phyloP scores from a whole-genome alignment of 2,113 vertebrate genomes.

The Grantiella picta region DNA sequence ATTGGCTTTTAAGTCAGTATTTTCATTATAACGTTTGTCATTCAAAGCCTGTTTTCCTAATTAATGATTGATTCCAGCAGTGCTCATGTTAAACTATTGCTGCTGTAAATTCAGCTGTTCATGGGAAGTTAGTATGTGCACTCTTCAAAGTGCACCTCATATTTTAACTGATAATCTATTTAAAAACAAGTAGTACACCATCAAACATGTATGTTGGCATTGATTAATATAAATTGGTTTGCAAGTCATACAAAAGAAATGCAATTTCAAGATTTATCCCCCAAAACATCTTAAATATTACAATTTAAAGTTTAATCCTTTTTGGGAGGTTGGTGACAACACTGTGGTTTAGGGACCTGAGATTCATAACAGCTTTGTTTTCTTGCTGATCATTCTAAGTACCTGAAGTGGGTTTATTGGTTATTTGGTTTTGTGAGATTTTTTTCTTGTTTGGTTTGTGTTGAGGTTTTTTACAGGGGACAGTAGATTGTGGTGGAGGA shows the following conservation, averaged over 20 bases:
- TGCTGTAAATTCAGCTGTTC: constrained; percentile 66
- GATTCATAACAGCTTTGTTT: not conserved
- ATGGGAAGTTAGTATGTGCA: constrained; percentile 37
- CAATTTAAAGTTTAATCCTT: not conserved
- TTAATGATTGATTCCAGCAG: constrained; percentile 27
- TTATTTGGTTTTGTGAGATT: not conserved
- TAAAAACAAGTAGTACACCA: constrained; percentile 5
- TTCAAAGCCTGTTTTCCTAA: not conserved
- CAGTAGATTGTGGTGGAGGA: not conserved
- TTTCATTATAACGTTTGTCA: constrained; percentile 1
- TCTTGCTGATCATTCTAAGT: not conserved
- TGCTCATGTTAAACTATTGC: constrained; percentile 42
- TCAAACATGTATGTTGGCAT: constrained; percentile 38
- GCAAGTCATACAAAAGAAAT: constrained; percentile 5
- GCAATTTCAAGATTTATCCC: constrained; percentile 11
- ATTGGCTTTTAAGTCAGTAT: constrained; percentile 8
- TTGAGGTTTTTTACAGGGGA: not conserved
- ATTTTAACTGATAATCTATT: constrained; percentile 41
- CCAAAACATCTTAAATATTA: not conserved
- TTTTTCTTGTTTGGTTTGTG: not conserved
- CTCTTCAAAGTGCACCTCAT: constrained; percentile 48
- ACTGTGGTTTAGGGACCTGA: constrained; percentile 13
- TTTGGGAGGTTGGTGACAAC: constrained; percentile 23
- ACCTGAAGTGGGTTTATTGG: not conserved
- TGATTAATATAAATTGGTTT: constrained; percentile 28